Evolutionary conservation across 2,888 invertebrate species (phyloP), one percentile per base, ranked within the genome.

Genomic region (Nasonovia ribisnigri): DNA sequence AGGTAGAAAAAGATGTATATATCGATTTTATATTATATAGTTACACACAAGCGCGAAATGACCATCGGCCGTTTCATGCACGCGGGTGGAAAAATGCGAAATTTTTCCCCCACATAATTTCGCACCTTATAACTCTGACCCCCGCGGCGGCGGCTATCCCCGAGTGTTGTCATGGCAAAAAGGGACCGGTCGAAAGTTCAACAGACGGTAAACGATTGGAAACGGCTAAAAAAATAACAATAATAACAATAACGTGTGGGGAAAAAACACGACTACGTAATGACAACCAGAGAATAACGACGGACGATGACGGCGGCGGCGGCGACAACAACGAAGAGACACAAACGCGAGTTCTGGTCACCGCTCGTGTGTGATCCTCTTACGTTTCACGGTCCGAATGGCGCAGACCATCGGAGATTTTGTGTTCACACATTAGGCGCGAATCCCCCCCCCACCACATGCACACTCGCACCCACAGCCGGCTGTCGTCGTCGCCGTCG

Each of bases 361-460:
- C 84, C 43, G 43, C 67, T n/a, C 51, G 93, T 29, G 89, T 84
- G 57, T 88, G 77, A 90, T 93, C 93, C 93, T 90, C 93, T 93
- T 93, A 93, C 93, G 93, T 89, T 93, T 93, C 48, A 93, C 93
- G 93, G 93, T 93, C 93, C 84, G 84, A 26, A 84, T 90, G 90
- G 43, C 89, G 89, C 88, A 4, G 26, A 90, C 89, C 90, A 36
- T 90, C 89, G 93, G 89, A 77, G 93, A 90, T 77, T 93, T 88
- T 84, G 90, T 84, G 88, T 93, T 93, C 93, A 90, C 93, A 93
- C 93, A 48, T 89, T 77, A 84, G 36, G 93, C 88, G 92, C 88
- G 92, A 92, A 92, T 88, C 54, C 84, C 36, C n/a, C 67, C 26
- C 51, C 16, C 54, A 3, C 16, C 51, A 26, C 26, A 43, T 10